Base-by-base conservation (phyloP, 1,140 invertebrate genomes). In the Dermatophagoides farinae region DNA sequence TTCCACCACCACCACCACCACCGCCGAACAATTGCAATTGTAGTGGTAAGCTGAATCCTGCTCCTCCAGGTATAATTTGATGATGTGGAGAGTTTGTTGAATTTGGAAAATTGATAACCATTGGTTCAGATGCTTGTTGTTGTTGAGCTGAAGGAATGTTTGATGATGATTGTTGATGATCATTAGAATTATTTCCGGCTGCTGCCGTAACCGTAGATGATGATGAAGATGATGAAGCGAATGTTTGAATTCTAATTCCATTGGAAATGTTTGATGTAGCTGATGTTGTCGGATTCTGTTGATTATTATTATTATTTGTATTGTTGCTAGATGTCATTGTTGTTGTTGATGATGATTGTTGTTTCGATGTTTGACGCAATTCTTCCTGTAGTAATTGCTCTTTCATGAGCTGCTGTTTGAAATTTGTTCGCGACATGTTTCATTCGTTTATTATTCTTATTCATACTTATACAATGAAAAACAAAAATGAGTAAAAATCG, bases 391-490 rank as follows among this genome's bases (percentile, higher is more conserved):
- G 1, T 12, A 61, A 31, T 46, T 61, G 60, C 50, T 61, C 50
- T 38, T 61, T 61, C 50, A 55, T 55, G 25, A 61, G 60, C 60
- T 61, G 60, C 43, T 59, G 51, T 37, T 61, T 61, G 14, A 61
- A 57, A 23, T 55, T 61, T 31, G 60, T 61, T 14, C 60, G 54
- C 14, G 57, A 61, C 60, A 61, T 61, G 6, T 25, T 50, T n/a
- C 8, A 4, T 31, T 31, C n/a, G n/a, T n/a, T n/a, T n/a, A n/a
- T n/a, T n/a, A n/a, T n/a, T n/a, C n/a, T n/a, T n/a, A n/a, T n/a
- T n/a, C n/a, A n/a, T n/a, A n/a, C n/a, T n/a, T n/a, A n/a, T n/a
- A n/a, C n/a, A n/a, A n/a, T n/a, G n/a, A n/a, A n/a, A n/a, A n/a
- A n/a, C n/a, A n/a, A n/a, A n/a, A n/a, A n/a, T n/a, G n/a, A n/a